Percentiles rank a stretch among this genome's conserved stretches.
Evolutionary conservation across 2,888 invertebrate genomes (phyloP).

Genomic region (Pinctada fucata): DNA sequence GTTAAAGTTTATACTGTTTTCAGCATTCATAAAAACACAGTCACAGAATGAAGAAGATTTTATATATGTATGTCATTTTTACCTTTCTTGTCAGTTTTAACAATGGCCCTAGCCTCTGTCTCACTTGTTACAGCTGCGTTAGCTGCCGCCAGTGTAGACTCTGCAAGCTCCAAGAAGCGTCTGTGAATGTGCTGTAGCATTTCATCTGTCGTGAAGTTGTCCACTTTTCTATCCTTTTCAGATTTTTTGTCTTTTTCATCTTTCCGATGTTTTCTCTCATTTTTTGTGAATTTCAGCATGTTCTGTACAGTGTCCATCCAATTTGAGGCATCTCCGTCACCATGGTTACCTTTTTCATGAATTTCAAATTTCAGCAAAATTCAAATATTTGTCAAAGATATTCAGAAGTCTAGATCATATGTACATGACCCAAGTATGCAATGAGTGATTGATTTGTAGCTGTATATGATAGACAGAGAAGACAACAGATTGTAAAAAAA

Average conservation of each 20-base stretch:
- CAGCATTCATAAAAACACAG: too few species aligned
- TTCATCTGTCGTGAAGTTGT: constrained; percentile 42
- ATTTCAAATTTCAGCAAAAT: too few species aligned
- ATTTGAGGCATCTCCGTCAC: constrained; percentile 41
- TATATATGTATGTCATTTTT: not conserved
- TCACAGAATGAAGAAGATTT: too few species aligned
- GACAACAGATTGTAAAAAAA: too few species aligned
- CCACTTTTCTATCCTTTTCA: constrained; percentile 28
- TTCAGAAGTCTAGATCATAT: constrained; percentile 6
- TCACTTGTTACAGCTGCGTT: constrained; percentile 72
- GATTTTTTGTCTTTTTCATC: constrained; percentile 30
- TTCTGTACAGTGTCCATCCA: constrained; percentile 40
- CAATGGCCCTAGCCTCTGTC: constrained; percentile 64
- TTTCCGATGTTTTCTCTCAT: constrained; percentile 7
- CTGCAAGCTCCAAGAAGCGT: constrained; percentile 71
- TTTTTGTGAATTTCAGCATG: constrained; percentile 38
- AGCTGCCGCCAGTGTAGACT: constrained; percentile 70
- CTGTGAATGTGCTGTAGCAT: constrained; percentile 71
- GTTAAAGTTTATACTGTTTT: too few species aligned
- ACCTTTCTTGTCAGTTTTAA: constrained; percentile 48
- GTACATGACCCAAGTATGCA: too few species aligned
- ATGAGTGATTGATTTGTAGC: too few species aligned
- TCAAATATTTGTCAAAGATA: not conserved
- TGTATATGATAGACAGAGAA: too few species aligned
- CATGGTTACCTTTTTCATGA: constrained; percentile 27